A percentile compares a stretch with the other conserved stretches of the same genome.
Evolutionary conservation across 2,797 vertebrate species (phyloP).

Genomic region (Xerus rutilus): DNA sequence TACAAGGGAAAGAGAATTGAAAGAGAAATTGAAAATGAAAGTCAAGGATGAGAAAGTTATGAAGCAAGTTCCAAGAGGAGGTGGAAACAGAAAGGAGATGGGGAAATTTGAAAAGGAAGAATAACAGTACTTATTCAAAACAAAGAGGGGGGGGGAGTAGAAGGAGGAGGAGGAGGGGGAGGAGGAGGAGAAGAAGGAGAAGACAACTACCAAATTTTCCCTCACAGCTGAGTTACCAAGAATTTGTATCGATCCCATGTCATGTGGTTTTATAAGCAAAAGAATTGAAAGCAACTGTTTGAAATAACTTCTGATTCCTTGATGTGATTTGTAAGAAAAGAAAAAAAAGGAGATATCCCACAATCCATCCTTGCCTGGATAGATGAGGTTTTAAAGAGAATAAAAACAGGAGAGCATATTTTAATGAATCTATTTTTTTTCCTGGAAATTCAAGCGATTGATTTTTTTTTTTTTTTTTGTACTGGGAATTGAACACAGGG

Average conservation of each 20-base stretch:
- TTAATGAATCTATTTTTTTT: neutral
- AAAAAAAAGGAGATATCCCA: neutral
- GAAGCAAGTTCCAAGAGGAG: neutral
- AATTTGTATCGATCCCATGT: neutral
- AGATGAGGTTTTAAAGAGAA: neutral
- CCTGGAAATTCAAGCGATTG: neutral
- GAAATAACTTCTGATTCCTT: neutral
- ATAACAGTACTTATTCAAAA: neutral
- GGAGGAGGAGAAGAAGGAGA: too few relatives aligned
- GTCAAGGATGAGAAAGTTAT: neutral
- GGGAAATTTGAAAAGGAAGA: neutral
- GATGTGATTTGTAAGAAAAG: neutral
- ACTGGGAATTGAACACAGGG: too few relatives aligned
- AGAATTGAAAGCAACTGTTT: neutral
- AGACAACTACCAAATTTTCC: neutral
- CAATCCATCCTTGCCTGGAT: neutral
- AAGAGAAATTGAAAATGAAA: constrained; percentile 9
- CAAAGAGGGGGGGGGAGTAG: neutral
- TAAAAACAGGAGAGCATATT: neutral
- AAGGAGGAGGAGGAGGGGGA: too few relatives aligned
- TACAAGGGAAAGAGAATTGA: neutral
- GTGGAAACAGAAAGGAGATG: neutral
- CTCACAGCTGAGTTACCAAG: neutral
- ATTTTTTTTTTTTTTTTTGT: too few relatives aligned
- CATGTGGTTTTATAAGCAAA: neutral